Evolutionary conservation across 2,113 vertebrate species (phyloP).

Genomic region (Thunnus maccoyii): DNA sequence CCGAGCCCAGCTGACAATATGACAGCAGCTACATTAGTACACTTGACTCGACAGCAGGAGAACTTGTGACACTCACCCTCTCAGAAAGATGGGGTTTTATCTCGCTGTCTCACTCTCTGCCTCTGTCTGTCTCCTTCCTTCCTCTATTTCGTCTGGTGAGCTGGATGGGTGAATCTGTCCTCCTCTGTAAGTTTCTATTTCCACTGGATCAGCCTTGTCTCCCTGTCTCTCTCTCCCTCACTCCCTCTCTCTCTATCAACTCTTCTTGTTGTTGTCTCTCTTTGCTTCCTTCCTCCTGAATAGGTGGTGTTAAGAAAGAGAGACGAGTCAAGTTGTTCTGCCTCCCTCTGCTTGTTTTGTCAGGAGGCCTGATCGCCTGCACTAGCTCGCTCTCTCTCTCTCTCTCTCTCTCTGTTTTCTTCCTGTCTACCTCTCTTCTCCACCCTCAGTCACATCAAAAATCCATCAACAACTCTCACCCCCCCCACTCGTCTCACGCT

Average conservation of each 20-base stretch:
- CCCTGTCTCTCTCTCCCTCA: too few species aligned
- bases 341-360: slow-evolving; percentile 50
- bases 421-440: slow-evolving; percentile 60
- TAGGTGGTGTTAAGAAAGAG: slow-evolving; percentile 54
- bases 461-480: slow-evolving; percentile 68
- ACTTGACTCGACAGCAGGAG: slow-evolving; percentile 54
- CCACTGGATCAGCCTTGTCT: slow-evolving; percentile 43
- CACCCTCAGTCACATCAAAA: slow-evolving; percentile 75
- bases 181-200: slow-evolving; percentile 43
- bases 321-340: slow-evolving; percentile 52
- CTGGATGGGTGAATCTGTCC: slow-evolving; percentile 34
- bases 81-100: slow-evolving; percentile 46
- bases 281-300: slow-evolving; percentile 71
- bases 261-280: slow-evolving; percentile 12
- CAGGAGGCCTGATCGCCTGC: slow-evolving; percentile 46
- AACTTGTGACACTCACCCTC: slow-evolving; percentile 77
- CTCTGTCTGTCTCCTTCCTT: slow-evolving; percentile 42
- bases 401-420: slow-evolving; percentile 53
- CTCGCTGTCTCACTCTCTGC: slow-evolving; percentile 30
- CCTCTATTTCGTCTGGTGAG: slow-evolving; percentile 47
- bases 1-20: slow-evolving; percentile 53
- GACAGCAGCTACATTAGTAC: slow-evolving; percentile 44
- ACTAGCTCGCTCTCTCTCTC: slow-evolving; percentile 18
- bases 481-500: slow-evolving; percentile 54
- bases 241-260: slow-evolving; percentile 20